A percentile compares a stretch with the other conserved stretches of the same genome.
phyloP scores from a whole-genome alignment of 2,888 invertebrate species.

The Archaeoteleia sp. region DNA sequence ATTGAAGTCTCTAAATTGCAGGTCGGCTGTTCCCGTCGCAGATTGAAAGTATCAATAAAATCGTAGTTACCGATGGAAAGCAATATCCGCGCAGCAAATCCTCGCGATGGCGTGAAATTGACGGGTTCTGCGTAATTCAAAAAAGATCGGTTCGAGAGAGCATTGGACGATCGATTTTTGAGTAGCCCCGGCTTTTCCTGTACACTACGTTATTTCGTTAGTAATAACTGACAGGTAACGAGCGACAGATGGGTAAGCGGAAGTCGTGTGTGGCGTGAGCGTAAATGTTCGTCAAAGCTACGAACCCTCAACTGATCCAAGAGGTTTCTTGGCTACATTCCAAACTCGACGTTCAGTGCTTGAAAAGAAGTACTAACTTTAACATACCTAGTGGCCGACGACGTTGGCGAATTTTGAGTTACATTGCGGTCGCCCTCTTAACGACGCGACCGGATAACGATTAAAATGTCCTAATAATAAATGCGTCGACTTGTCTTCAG shows the following conservation, averaged over 20 bases:
- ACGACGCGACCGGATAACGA: slow-evolving; percentile 56
- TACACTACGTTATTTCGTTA: slow-evolving; percentile 4
- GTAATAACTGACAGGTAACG: slow-evolving; percentile 6
- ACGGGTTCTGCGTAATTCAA: slow-evolving; percentile 6
- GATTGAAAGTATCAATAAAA: slow-evolving; percentile 11
- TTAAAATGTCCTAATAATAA: slow-evolving; percentile 52
- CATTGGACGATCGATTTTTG: not conserved
- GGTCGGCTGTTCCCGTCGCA: not conserved
- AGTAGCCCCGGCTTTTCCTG: not conserved
- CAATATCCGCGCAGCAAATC: slow-evolving; percentile 9
- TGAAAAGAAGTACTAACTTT: slow-evolving; percentile 52
- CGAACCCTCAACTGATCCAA: slow-evolving; percentile 10
- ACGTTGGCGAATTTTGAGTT: slow-evolving; percentile 69
- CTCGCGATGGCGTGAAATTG: slow-evolving; percentile 4
- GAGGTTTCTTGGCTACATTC: slow-evolving; percentile 49
- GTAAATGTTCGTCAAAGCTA: slow-evolving; percentile 2
- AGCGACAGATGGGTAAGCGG: slow-evolving; percentile 14
- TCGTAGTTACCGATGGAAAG: slow-evolving; percentile 11
- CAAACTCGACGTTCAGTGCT: slow-evolving; percentile 45
- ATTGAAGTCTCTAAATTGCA: not conserved
- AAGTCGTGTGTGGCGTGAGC: slow-evolving; percentile 10
- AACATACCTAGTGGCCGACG: slow-evolving; percentile 66
- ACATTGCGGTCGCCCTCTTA: slow-evolving; percentile 62
- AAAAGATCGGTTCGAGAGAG: not conserved
- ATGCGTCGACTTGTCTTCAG: not conserved